Conservation (phyloP, 2,113 vertebrate species). For the Embiotoca jacksoni region DNA sequence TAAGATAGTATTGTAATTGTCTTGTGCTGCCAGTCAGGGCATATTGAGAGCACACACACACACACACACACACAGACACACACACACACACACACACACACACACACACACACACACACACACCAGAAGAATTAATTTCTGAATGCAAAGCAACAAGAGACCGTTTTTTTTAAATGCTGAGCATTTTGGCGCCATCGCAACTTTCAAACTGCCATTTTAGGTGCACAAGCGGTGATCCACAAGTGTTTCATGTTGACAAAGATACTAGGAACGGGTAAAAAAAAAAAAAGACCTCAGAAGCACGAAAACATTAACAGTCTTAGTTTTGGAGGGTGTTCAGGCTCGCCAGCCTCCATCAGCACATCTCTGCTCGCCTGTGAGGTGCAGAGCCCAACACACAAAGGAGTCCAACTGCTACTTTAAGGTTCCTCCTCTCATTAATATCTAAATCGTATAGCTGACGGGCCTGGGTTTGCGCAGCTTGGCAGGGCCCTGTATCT, state of each 20-base stretch:
- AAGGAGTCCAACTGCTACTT: constrained; percentile 45
- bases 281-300: constrained; percentile 3
- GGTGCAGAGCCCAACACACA: constrained; percentile 9
- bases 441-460: constrained; percentile 73
- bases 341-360: neutral
- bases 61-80: neutral
- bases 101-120: neutral
- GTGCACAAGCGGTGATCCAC: neutral
- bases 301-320: constrained; percentile 12
- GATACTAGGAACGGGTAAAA: neutral
- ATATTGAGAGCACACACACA: constrained; percentile 10
- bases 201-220: neutral
- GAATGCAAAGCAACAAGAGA: too few relatives aligned
- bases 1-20: constrained; percentile 57
- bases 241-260: neutral
- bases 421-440: constrained; percentile 63
- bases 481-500: constrained; percentile 61
- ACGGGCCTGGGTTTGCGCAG: constrained; percentile 39
- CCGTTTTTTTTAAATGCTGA: constrained; percentile 7
- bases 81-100: neutral
- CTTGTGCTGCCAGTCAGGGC: constrained; percentile 37
- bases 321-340: neutral
- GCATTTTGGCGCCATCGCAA: neutral
- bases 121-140: constrained; percentile 27
- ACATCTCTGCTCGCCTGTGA: constrained; percentile 1